phyloP scores from a whole-genome alignment of 2,113 vertebrate species.

The Columbina picui region DNA sequence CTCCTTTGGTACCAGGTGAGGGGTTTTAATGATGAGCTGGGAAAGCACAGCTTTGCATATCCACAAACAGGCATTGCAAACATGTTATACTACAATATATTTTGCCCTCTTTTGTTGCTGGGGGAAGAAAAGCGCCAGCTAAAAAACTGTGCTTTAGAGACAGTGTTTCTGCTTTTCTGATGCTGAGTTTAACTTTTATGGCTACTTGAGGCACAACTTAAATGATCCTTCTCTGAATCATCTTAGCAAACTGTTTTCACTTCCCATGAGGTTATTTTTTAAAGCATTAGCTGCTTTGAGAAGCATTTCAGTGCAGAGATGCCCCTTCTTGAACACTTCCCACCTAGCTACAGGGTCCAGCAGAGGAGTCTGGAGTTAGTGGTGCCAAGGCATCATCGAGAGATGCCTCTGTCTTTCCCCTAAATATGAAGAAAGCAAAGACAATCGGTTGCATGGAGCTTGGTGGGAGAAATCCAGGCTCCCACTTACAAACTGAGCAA shows the following conservation, averaged over 20 bases:
- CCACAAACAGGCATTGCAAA: not conserved
- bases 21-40: not conserved
- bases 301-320: not conserved
- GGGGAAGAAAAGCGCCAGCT: not conserved
- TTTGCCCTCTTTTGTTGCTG: not conserved
- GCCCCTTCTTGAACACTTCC: not conserved
- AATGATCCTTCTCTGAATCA: constrained; percentile 3
- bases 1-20: not conserved
- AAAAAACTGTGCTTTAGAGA: not conserved
- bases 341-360: not conserved
- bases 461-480: not conserved
- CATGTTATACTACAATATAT: not conserved
- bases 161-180: not conserved
- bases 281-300: not conserved
- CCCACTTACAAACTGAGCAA: constrained; percentile 10
- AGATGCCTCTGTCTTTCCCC: not conserved
- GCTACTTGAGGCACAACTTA: constrained; percentile 47
- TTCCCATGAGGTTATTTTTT: constrained; percentile 28
- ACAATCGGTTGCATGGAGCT: not conserved
- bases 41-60: not conserved
- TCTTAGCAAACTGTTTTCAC: not conserved
- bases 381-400: not conserved
- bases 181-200: not conserved
- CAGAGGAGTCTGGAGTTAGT: not conserved
- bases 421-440: not conserved